A percentile compares a stretch with the other conserved stretches of the same genome.
These are phyloP conservation scores for Chelonus insularis DNA, from an alignment of 1,140 invertebrate genomes.

Conservation along the genomic window DNA sequence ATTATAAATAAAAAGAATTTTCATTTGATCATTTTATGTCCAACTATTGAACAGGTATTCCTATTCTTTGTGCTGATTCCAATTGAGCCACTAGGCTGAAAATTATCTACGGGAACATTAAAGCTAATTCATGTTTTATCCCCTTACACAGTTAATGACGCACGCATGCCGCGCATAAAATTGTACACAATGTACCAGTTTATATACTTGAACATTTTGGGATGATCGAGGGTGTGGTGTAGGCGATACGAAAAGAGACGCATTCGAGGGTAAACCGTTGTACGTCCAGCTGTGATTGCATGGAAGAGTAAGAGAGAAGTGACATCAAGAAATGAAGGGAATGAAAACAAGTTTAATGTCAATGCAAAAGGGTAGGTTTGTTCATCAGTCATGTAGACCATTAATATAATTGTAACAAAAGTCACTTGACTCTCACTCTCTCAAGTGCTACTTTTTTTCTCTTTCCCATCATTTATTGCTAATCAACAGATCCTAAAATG, in stretches of 20 bases:
- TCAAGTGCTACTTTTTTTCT: no score
- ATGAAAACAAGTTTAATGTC: slow-evolving; percentile 44
- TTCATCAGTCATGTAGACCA: slow-evolving; percentile 7
- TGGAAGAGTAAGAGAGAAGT: background rate
- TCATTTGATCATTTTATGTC: background rate
- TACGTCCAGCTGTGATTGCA: background rate
- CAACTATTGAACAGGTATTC: no score
- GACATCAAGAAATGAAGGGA: slow-evolving; percentile 15
- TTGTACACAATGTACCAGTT: slow-evolving; percentile 11
- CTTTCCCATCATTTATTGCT: no score
- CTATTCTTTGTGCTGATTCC: no score
- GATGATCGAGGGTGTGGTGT: slow-evolving; percentile 17
- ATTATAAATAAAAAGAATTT: background rate
- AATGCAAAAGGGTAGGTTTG: slow-evolving; percentile 11
- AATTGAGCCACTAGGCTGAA: slow-evolving; percentile 1
- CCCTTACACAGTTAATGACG: slow-evolving; percentile 23
- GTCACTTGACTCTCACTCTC: slow-evolving; percentile 48
- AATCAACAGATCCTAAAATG: no score
- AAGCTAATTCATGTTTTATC: slow-evolving; percentile 21
- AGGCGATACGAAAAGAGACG: slow-evolving; percentile 11
- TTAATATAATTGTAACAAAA: slow-evolving; percentile 26
- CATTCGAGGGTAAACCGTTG: slow-evolving; percentile 3
- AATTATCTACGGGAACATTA: background rate
- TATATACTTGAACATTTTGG: slow-evolving; percentile 4
- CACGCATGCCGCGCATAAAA: slow-evolving; percentile 17